Conservation (phyloP, 2,113 vertebrate species). For the Psophia crepitans region DNA sequence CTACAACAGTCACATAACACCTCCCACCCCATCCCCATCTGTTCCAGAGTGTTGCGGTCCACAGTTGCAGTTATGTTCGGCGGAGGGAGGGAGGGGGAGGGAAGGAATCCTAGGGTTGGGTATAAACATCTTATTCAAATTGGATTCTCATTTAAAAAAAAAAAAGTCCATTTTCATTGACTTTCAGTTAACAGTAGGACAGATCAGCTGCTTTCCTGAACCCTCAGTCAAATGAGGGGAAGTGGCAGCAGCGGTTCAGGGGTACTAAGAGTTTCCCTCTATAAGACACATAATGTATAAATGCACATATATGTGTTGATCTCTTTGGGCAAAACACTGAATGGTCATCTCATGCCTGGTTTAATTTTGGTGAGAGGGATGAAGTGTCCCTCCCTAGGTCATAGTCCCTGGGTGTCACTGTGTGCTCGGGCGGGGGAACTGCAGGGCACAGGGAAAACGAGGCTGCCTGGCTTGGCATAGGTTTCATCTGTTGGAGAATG, state of each 20-base stretch:
- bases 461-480: not conserved
- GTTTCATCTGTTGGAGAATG: not conserved
- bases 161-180: not conserved
- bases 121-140: not conserved
- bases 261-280: not conserved
- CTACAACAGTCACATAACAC: not conserved
- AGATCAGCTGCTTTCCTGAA: not conserved
- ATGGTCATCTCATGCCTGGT: not conserved
- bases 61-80: not conserved
- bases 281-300: not conserved
- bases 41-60: not conserved
- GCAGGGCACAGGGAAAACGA: not conserved
- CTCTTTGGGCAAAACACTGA: not conserved
- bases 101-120: fast-evolving
- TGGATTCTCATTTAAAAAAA: not conserved
- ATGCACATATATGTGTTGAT: fast-evolving
- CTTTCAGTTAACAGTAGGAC: not conserved
- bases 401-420: not conserved
- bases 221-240: not conserved
- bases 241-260: not conserved
- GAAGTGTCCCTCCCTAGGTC: not conserved
- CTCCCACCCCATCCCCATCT: not conserved
- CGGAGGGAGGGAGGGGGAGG: fast-evolving
- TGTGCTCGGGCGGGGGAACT: fast-evolving
- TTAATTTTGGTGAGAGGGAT: not conserved